Percentiles rank a stretch among this genome's conserved stretches.
Conservation (phyloP, 2,113 vertebrate genomes). For the Gobiocypris rarus region DNA sequence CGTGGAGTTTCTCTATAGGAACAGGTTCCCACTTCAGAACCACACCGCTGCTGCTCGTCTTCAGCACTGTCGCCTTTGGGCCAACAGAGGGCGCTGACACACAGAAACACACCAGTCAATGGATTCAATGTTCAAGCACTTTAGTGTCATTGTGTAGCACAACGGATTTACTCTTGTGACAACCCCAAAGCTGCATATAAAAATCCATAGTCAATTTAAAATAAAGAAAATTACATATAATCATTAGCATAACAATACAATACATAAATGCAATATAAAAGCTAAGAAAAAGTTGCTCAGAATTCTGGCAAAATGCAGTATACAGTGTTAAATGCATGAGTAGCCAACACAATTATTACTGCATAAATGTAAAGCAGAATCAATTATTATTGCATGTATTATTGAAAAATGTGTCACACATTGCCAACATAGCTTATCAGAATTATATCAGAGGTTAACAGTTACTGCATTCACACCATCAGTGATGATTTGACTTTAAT, state of each 20-base stretch:
- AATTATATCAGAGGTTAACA: too few species aligned
- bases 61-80: conserved; percentile 56
- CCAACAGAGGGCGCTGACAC: conserved; percentile 67
- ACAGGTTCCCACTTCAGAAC: conserved; percentile 67
- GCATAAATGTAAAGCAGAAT: not conserved
- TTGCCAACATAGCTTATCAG: not conserved
- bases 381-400: not conserved
- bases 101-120: not conserved
- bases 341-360: not conserved
- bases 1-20: conserved; percentile 67
- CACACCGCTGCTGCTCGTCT: conserved; percentile 50
- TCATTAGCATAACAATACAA: too few species aligned
- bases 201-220: too few species aligned
- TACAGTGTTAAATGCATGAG: not conserved
- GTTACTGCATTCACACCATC: too few species aligned
- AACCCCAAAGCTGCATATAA: too few species aligned
- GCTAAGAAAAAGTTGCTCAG: too few species aligned
- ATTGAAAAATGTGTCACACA: not conserved
- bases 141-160: too few species aligned
- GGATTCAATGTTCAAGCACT: not conserved
- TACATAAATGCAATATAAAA: too few species aligned
- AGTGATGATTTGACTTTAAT: not conserved
- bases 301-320: too few species aligned
- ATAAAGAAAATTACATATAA: too few species aligned
- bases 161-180: too few species aligned